A percentile compares a stretch with the other conserved stretches of the same genome.
Conservation (phyloP, 2,797 vertebrate genomes). For the Xerus rutilus region DNA sequence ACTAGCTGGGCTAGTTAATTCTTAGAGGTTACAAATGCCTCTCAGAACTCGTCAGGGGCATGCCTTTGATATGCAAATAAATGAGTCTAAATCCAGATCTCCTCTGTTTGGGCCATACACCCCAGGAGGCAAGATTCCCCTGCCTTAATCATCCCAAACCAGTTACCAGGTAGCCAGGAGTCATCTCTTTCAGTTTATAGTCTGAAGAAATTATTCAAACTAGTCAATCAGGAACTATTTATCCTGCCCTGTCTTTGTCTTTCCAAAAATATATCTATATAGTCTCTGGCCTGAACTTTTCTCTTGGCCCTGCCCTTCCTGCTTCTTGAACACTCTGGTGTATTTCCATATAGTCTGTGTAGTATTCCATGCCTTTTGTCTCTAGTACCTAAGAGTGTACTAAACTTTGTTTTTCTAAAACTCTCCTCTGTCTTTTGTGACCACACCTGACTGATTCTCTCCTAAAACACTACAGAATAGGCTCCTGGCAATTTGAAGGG, state of each 20-base stretch:
- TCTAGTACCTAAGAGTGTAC: not conserved
- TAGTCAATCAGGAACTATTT: not conserved
- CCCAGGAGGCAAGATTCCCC: no score
- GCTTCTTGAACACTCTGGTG: no score
- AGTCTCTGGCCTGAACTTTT: not conserved
- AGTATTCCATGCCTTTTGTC: not conserved
- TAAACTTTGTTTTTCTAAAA: not conserved
- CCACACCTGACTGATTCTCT: not conserved
- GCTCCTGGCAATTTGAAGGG: not conserved
- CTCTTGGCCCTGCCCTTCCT: not conserved
- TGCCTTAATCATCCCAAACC: not conserved
- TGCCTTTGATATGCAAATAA: not conserved
- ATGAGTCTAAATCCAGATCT: not conserved
- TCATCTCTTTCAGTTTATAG: not conserved
- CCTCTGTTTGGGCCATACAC: no score
- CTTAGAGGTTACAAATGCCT: not conserved
- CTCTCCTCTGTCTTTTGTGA: not conserved
- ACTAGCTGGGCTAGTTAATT: not conserved
- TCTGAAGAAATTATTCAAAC: not conserved
- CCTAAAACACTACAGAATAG: not conserved
- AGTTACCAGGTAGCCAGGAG: not conserved
- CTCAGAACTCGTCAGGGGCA: not conserved
- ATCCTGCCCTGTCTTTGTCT: not conserved
- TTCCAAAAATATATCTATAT: not conserved
- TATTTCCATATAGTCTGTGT: no score